phyloP scores from a whole-genome alignment of 1,140 invertebrate genomes.

The Drosophila carrolli region DNA sequence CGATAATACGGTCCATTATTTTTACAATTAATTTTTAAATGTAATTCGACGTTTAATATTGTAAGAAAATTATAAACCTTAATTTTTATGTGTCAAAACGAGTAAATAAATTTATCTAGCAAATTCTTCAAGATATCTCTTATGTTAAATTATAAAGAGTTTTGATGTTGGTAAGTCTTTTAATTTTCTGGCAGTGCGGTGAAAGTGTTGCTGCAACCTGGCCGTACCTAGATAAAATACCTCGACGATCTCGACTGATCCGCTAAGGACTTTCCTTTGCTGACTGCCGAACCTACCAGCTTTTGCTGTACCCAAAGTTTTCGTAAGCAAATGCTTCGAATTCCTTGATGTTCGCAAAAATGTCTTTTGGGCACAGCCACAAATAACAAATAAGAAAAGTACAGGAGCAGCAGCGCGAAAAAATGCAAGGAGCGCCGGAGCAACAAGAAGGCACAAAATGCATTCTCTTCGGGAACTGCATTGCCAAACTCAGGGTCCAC shows the following conservation, averaged over 20 bases:
- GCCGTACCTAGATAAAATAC: slow-evolving; percentile 14
- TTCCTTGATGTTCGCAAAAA: slow-evolving; percentile 44
- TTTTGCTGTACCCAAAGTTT: slow-evolving; percentile 66
- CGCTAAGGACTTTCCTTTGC: slow-evolving; percentile 32
- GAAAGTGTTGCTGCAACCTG: slow-evolving; percentile 30
- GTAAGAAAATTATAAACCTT: no score
- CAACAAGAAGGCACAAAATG: slow-evolving; percentile 61
- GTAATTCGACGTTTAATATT: no score
- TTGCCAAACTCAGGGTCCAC: slow-evolving; percentile 68
- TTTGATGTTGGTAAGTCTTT: no score
- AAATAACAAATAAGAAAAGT: slow-evolving; percentile 31
- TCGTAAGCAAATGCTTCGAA: slow-evolving; percentile 53
- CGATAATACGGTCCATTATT: no score
- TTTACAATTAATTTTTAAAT: no score
- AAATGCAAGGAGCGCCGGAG: slow-evolving; percentile 63
- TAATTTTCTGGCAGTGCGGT: slow-evolving; percentile 25
- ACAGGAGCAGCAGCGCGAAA: slow-evolving; percentile 37
- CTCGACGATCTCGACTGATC: slow-evolving; percentile 15
- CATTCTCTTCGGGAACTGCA: slow-evolving; percentile 77
- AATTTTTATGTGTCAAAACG: no score
- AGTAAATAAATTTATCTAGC: no score
- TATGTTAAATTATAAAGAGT: no score
- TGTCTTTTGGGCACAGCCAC: slow-evolving; percentile 56
- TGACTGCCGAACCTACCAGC: slow-evolving; percentile 7
- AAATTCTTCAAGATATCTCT: no score